A percentile compares a stretch with the other conserved stretches of the same genome.
These are phyloP conservation scores for Actinostola sp. DNA, from an alignment of 92 coral and sea anemone species.

Conservation along the genomic window DNA sequence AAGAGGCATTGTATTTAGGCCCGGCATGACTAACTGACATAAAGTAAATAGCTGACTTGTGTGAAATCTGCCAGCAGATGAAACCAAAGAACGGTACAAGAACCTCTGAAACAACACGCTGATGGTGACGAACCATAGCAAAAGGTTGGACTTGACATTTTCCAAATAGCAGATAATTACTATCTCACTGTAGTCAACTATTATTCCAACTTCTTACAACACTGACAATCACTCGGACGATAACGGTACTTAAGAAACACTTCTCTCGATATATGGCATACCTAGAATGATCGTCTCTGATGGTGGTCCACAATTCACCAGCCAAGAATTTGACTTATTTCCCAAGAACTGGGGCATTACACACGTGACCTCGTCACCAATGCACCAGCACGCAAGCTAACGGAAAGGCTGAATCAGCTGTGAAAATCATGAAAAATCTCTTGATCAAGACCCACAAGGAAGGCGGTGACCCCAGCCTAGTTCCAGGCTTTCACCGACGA, in stretches of 20 bases:
- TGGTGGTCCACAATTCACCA: conserved; percentile 38
- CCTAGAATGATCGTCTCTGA: conserved; percentile 25
- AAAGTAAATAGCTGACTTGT: conserved; percentile 30
- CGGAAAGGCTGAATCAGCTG: conserved; percentile 52
- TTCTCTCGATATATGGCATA: conserved; percentile 36
- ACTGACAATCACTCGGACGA: conserved; percentile 21
- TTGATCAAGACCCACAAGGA: not conserved
- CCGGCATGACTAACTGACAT: conserved; percentile 47
- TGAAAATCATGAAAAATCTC: conserved; percentile 9
- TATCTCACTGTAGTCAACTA: conserved; percentile 20
- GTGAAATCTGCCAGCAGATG: conserved; percentile 32
- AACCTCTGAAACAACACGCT: conserved; percentile 37
- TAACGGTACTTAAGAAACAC: conserved; percentile 22
- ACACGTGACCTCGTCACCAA: conserved; percentile 43
- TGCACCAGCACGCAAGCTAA: conserved; percentile 34
- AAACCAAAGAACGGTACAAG: conserved; percentile 27
- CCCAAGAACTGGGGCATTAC: conserved; percentile 23
- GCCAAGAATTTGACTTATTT: conserved; percentile 36
- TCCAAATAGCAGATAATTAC: conserved; percentile 34
- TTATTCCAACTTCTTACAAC: conserved; percentile 30
- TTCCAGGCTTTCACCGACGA: no score
- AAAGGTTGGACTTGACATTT: conserved; percentile 31
- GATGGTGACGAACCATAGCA: conserved; percentile 46
- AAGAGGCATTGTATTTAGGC: conserved; percentile 48
- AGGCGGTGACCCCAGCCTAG: not conserved